Base-by-base conservation (phyloP, 2,888 invertebrate species). In the Buathra laborator region DNA sequence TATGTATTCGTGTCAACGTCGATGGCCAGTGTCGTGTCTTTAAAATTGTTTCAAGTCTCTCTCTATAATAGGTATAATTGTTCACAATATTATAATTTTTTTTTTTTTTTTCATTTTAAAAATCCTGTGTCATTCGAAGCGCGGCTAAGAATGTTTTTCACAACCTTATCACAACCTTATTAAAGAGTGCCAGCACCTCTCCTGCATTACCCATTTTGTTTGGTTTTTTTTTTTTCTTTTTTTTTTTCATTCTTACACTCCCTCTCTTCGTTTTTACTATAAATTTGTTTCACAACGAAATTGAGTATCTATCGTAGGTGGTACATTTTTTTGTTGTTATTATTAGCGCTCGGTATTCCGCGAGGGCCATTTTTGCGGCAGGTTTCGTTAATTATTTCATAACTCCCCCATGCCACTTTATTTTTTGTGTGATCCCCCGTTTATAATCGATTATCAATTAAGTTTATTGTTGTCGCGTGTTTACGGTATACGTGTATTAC, bases 141-240 rank as follows among this genome's bases (percentile, higher is more conserved):
- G 90, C 90, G 90, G 91, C 92, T 92, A 92, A 91, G 91, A 92
- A 91, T 90, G 89, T 89, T 87, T 91, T 89, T 94, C 93, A 94
- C 94, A 94, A 93, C 93, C 93, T 92, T 93, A 92, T 94, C 93
- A 93, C 93, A 94, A 94, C 94, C 93, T 92, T 93, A 94, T 93
- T 93, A 91, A 91, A 92, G 91, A 92, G 91, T 92, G 92, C 88
- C 89, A 89, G 86, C 84, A 81, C 72, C 77, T 86, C 70, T 77
- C 59, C 51, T 66, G 48, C 59, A 62, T 81, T 74, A 56, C 74
- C 72, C 48, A 72, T 72, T 53, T 51, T 70, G 12, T 19, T 62
- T 71, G 44, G 48, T 75, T 72, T 56, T 68, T 66, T 66, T 64
- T 76, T 62, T 66, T 37, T 67, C 72, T 12, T 62, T 68, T 71